Evolutionary conservation across 2,797 vertebrate species (phyloP).

Genomic region (Clarias pachynema): DNA sequence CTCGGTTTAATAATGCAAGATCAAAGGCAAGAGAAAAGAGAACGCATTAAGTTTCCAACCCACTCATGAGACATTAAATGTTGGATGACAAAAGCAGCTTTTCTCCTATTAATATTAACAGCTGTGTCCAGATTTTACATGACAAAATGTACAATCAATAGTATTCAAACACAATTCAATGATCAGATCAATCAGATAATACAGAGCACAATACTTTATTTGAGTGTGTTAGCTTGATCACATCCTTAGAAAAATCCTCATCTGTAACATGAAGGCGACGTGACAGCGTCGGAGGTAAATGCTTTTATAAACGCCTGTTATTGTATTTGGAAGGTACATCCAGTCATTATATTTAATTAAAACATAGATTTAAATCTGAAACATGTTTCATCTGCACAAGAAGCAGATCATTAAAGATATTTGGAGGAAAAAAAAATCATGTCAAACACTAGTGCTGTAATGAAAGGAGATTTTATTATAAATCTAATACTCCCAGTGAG

Average conservation of each 20-base stretch:
- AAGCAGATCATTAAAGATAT: neutral
- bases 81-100: neutral
- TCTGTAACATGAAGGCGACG: neutral
- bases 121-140: slow-evolving; percentile 20
- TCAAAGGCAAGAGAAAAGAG: slow-evolving; percentile 49
- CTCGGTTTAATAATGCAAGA: slow-evolving; percentile 45
- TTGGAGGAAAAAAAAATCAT: slow-evolving; percentile 10
- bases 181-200: slow-evolving; percentile 16
- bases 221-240: slow-evolving; percentile 35
- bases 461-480: slow-evolving; percentile 1
- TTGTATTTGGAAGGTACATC: neutral
- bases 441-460: neutral
- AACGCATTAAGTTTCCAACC: slow-evolving; percentile 33
- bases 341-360: neutral
- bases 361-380: neutral
- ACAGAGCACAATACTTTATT: slow-evolving; percentile 57
- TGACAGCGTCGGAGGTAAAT: neutral
- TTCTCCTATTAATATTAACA: slow-evolving; percentile 24
- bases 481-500: slow-evolving; percentile 15
- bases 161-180: neutral
- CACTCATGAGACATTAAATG: slow-evolving; percentile 47
- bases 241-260: slow-evolving; percentile 36
- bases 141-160: neutral
- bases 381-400: slow-evolving; percentile 5
- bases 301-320: neutral